Conservation (phyloP, 2,888 invertebrate genomes). For the Emmelina monodactyla region DNA sequence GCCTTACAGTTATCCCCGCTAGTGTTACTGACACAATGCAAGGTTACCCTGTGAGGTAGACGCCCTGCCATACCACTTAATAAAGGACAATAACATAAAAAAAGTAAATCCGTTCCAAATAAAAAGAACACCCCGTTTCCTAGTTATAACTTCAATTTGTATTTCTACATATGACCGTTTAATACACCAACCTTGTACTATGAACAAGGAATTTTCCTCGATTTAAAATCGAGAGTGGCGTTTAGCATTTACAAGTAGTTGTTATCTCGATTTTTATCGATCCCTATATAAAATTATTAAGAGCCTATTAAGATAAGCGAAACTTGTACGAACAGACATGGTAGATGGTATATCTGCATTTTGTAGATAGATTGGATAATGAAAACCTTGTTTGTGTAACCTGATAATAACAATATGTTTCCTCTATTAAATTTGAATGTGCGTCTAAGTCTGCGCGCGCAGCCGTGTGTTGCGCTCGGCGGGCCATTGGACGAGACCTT, state of each 20-base stretch:
- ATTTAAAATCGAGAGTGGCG: neutral
- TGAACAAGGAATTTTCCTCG: neutral
- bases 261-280: neutral
- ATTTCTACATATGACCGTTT: conserved; percentile 1
- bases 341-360: too few relatives aligned
- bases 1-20: conserved; percentile 49
- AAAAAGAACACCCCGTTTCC: neutral
- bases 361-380: too few relatives aligned
- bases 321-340: too few relatives aligned
- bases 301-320: neutral
- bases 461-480: too few relatives aligned
- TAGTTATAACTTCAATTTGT: neutral
- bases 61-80: conserved; percentile 29
- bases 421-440: too few relatives aligned
- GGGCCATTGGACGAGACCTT: conserved; percentile 47
- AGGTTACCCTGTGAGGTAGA: conserved; percentile 52
- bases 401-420: too few relatives aligned
- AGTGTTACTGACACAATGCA: conserved; percentile 58
- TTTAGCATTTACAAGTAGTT: neutral
- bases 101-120: conserved; percentile 8
- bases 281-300: conserved; percentile 1
- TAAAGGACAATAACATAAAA: conserved; percentile 34
- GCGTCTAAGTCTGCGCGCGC: too few relatives aligned
- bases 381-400: too few relatives aligned
- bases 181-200: neutral